Evolutionary conservation across 2,888 invertebrate species (phyloP), one percentile per base, ranked within the genome.

Genomic region (Limnephilus lunatus): DNA sequence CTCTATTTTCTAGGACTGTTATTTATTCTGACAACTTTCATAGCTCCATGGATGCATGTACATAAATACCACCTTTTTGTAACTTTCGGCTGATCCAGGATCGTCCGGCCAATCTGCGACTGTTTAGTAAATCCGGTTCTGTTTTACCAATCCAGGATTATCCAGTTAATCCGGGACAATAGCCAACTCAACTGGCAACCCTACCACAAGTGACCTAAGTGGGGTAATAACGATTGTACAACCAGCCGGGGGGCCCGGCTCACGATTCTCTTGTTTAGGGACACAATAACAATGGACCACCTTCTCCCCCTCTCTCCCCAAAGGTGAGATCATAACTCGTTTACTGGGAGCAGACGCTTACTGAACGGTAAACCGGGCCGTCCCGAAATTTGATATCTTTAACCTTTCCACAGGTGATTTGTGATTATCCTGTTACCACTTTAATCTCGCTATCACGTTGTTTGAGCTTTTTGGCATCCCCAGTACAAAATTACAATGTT

Each of bases 381-480:
- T 83, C 83, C 39, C 83, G 83, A 83, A 83, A 83, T 35, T 83
- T 35, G 83, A 83, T 83, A 35, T 83, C 83, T 83, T 83, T 83
- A 83, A 83, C 83, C 83, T 83, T 83, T 83, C 35, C 25, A 68
- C 68, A 68, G 68, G 68, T 68, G 68, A 68, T 25, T 68, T 68
- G 68, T 68, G 68, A 68, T 68, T 68, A 68, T 68, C 68, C n/a
- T 68, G 68, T 68, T n/a, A 53, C 53, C 53, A 53, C 5, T 53
- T 53, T 53, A 19, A 53, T 53, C 53, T 53, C 7, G 68, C 25
- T 68, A 7, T 68, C 68, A 68, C 25, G 68, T 68, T 25, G 25
- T 25, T 68, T 68, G 9, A 68, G 68, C 25, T 68, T 68, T 68
- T n/a, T 7, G 25, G 2, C 68, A 68, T 25, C 53, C 68, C 68